phyloP scores from a whole-genome alignment of 30 jellyfish, hydroid and myxozoan species.

The Catostylus mosaicus region DNA sequence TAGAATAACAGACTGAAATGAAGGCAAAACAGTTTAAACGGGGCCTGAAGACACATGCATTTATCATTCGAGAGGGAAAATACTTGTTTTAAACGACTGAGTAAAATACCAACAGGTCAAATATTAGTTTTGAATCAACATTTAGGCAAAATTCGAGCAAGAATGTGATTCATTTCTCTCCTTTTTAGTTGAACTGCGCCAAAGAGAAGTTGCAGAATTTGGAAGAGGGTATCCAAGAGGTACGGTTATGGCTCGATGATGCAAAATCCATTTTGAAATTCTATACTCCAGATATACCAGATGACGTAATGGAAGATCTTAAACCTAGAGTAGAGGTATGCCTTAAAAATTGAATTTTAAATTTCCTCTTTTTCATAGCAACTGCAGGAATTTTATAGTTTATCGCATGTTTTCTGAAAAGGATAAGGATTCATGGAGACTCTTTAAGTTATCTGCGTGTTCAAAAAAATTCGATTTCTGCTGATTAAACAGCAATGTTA shows the following conservation, averaged over 20 bases:
- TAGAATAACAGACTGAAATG: too few species aligned
- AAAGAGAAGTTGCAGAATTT: conserved; percentile 64
- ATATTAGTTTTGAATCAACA: not conserved
- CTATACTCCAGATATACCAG: conserved; percentile 54
- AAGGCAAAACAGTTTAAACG: not conserved
- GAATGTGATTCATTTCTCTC: not conserved
- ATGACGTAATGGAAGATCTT: conserved; percentile 69
- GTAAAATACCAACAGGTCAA: not conserved
- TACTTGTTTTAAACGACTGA: not conserved
- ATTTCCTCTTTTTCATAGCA: too few species aligned
- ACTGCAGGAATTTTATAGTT: too few species aligned
- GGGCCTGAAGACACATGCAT: not conserved
- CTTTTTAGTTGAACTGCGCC: conserved; percentile 59
- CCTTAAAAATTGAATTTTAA: too few species aligned
- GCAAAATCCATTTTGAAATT: conserved; percentile 67
- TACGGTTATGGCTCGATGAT: conserved; percentile 78
- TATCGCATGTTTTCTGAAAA: too few species aligned
- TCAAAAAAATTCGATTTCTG: too few species aligned
- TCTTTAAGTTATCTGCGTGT: too few species aligned
- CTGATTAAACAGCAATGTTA: too few species aligned
- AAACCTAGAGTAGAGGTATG: conserved; percentile 70
- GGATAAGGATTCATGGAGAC: too few species aligned
- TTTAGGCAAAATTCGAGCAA: not conserved
- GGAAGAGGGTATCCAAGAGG: conserved; percentile 76
- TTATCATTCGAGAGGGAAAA: not conserved